A percentile compares a stretch with the other conserved stretches of the same genome.
These are phyloP conservation scores for Triplophysa bombifrons DNA, from an alignment of 2,797 vertebrate species.

Conservation along the genomic window DNA sequence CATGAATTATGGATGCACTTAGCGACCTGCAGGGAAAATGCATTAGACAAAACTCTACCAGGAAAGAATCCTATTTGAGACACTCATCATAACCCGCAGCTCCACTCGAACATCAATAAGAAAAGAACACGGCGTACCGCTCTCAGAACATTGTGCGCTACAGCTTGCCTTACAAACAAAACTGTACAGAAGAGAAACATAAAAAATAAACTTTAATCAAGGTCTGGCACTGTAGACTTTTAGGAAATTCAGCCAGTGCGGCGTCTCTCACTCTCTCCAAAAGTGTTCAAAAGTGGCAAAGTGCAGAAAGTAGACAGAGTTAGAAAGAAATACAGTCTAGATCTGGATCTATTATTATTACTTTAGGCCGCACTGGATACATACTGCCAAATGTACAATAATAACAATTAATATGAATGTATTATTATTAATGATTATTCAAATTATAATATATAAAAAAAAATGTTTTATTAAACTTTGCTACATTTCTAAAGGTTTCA, in stretches of 20 bases:
- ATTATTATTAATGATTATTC: too few species aligned
- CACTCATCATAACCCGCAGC: slow-evolving; percentile 28
- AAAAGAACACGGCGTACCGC: neutral
- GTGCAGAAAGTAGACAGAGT: too few species aligned
- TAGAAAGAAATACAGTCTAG: too few species aligned
- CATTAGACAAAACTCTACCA: slow-evolving; percentile 38
- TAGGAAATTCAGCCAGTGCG: slow-evolving; percentile 6
- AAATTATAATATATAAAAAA: too few species aligned
- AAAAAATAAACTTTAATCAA: neutral
- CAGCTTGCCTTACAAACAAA: neutral
- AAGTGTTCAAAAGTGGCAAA: too few species aligned
- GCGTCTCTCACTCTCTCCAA: neutral
- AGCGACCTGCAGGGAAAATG: slow-evolving; percentile 38
- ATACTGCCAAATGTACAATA: too few species aligned
- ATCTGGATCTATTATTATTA: too few species aligned
- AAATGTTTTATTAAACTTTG: too few species aligned
- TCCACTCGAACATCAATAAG: slow-evolving; percentile 24
- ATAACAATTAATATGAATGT: too few species aligned
- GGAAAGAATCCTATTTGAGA: slow-evolving; percentile 26
- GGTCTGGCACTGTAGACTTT: neutral
- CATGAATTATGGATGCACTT: slow-evolving; percentile 55
- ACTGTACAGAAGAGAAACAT: neutral
- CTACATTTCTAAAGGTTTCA: neutral
- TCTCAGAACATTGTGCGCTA: slow-evolving; percentile 2
- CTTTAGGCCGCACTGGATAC: too few species aligned